Evolutionary conservation across 2,888 invertebrate genomes (phyloP), one percentile per base, ranked within the genome.

Genomic region (Dolomedes plantarius): DNA sequence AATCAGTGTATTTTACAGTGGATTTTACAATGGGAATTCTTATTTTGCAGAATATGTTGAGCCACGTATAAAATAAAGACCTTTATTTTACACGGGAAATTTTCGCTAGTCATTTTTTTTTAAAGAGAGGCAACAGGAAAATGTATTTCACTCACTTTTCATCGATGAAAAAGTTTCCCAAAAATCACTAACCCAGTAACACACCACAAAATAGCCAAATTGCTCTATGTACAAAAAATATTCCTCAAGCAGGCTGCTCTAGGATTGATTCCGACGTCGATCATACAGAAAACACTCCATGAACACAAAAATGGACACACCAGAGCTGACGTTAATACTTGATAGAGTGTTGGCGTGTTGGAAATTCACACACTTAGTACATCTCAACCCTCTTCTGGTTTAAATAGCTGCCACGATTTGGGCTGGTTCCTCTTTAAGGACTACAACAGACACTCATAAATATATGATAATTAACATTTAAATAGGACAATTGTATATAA

Each of bases 381-480:
- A 16, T 46, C 2, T 36, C 39, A 23, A 39, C 19, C 23, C 41
- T 71, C 11, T 23, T n/a, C 41, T 28, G 16, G 46, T 29, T 77
- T 50, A 31, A 74, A 72, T 85, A 85, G 83, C 83, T 85, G 83
- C 83, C 83, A 41, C 5, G 56, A 19, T 56, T 56, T 13, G 77
- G 83, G 83, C 83, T 85, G 77, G 11, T 39, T 19, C 19, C 19
- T 62, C 16, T 23, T 28, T 27, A 1, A 39, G 29, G 41, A 65
- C 69, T 50, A 80, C 50, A 29, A 23, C 23, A 41, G 82, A 71
- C 68, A 69, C 19, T 56, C 36, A 36, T 56, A 69, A 41, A 81
- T 56, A 74, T 56, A 68, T 31, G 19, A 31, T 39, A 69, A 28
- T 29, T 56, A 68, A n/a, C 41, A 29, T 29, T 67, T 82, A 69